Conservation (phyloP, 2,888 invertebrate genomes). For the Sialis lutaria region DNA sequence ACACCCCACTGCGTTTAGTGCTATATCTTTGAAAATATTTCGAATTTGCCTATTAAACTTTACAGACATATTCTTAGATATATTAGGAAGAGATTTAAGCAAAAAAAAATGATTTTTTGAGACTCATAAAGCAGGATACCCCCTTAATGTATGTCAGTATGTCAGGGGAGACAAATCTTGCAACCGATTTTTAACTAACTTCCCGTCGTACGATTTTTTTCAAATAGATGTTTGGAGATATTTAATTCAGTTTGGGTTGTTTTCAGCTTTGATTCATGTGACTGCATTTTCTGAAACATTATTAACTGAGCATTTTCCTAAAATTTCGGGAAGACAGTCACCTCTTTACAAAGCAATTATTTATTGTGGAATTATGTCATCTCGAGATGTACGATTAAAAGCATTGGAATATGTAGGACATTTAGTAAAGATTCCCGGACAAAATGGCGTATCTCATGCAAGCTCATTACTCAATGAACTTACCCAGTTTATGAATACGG, state of each 20-base stretch:
- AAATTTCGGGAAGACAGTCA: conserved; percentile 43
- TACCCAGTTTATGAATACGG: conserved; percentile 42
- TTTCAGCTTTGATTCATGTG: conserved; percentile 44
- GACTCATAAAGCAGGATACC: no score
- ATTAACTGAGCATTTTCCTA: conserved; percentile 47
- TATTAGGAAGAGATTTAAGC: no score
- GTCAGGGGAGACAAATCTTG: no score
- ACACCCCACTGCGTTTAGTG: no score
- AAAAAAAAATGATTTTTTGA: no score
- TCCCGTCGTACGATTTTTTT: no score
- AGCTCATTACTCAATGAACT: conserved; percentile 48
- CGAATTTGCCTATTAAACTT: no score
- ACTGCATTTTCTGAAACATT: conserved; percentile 57
- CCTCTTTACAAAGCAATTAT: conserved; percentile 57
- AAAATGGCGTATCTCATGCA: conserved; percentile 42
- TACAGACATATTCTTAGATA: no score
- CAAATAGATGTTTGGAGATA: no score
- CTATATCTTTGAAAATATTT: no score
- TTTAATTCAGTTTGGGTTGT: neutral
- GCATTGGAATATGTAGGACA: conserved; percentile 41
- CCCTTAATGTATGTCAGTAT: no score
- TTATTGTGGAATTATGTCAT: conserved; percentile 44
- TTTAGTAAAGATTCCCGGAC: conserved; percentile 31
- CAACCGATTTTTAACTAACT: no score
- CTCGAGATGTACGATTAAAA: conserved; percentile 39